Percentiles rank a stretch among this genome's conserved stretches.
Conservation (phyloP, 2,797 vertebrate genomes). For the Malurus splendens region DNA sequence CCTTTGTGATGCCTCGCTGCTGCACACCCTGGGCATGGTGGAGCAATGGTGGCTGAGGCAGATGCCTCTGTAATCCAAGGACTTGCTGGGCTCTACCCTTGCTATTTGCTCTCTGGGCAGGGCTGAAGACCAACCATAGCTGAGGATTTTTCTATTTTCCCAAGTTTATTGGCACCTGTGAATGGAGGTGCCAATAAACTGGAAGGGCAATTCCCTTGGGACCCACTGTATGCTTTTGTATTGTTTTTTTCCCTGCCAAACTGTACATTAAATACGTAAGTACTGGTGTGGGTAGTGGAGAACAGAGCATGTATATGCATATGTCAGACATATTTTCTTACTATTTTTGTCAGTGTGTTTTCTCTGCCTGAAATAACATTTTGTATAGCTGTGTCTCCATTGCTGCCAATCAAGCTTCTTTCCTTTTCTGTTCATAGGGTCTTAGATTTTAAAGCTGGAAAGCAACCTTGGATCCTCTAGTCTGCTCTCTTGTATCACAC, state of each 20-base stretch:
- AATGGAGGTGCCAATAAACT: too few species aligned
- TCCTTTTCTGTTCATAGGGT: background rate
- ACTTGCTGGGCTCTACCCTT: background rate
- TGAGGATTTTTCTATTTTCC: background rate
- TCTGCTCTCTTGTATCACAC: background rate
- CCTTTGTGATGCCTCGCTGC: fast-evolving
- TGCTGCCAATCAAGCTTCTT: background rate
- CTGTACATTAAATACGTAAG: background rate
- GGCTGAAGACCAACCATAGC: background rate
- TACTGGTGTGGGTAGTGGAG: background rate
- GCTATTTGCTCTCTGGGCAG: fast-evolving
- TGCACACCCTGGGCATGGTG: background rate
- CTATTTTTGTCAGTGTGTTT: constrained; percentile 18
- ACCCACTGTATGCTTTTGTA: background rate
- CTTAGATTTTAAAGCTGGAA: background rate
- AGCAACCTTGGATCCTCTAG: background rate
- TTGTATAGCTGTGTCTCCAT: background rate
- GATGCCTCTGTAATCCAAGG: background rate
- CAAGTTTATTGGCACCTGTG: background rate
- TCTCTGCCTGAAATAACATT: constrained; percentile 36
- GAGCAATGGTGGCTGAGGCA: background rate
- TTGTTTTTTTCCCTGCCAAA: background rate
- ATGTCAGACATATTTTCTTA: constrained; percentile 22
- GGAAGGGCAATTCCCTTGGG: background rate
- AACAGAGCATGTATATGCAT: constrained; percentile 1